phyloP scores from a whole-genome alignment of 2,113 vertebrate genomes.

The Tor tambroides region DNA sequence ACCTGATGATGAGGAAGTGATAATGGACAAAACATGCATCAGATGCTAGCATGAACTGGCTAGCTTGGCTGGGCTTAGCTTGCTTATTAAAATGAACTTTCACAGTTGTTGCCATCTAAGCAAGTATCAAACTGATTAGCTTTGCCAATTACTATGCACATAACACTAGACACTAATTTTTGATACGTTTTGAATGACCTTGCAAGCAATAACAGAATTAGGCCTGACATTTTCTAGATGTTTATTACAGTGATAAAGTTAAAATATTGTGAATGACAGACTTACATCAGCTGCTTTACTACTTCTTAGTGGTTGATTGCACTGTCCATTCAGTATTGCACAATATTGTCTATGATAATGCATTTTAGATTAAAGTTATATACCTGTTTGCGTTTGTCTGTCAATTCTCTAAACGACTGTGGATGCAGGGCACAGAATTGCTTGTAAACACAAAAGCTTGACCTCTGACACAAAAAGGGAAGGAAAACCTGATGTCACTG shows the following conservation, averaged over 20 bases:
- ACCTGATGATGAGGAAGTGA: constrained; percentile 40
- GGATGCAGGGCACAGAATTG: neutral
- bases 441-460: constrained; percentile 3
- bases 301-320: constrained; percentile 58
- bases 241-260: constrained; percentile 49
- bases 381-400: constrained; percentile 47
- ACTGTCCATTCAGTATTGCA: constrained; percentile 54
- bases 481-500: neutral
- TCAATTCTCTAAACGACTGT: constrained; percentile 14
- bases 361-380: constrained; percentile 60
- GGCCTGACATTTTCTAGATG: constrained; percentile 66
- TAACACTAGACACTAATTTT: constrained; percentile 54
- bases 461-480: constrained; percentile 18
- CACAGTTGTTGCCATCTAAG: constrained; percentile 15
- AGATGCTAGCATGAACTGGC: constrained; percentile 38
- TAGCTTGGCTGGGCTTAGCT: constrained; percentile 41
- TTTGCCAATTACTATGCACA: constrained; percentile 55
- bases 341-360: constrained; percentile 49
- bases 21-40: neutral
- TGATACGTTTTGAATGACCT: constrained; percentile 44
- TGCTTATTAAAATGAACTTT: constrained; percentile 27
- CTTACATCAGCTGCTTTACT: constrained; percentile 57
- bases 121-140: constrained; percentile 28
- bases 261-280: constrained; percentile 43
- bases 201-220: constrained; percentile 46